Conservation (phyloP, 2,888 invertebrate genomes). For the Caenorhabditis sulstoni region DNA sequence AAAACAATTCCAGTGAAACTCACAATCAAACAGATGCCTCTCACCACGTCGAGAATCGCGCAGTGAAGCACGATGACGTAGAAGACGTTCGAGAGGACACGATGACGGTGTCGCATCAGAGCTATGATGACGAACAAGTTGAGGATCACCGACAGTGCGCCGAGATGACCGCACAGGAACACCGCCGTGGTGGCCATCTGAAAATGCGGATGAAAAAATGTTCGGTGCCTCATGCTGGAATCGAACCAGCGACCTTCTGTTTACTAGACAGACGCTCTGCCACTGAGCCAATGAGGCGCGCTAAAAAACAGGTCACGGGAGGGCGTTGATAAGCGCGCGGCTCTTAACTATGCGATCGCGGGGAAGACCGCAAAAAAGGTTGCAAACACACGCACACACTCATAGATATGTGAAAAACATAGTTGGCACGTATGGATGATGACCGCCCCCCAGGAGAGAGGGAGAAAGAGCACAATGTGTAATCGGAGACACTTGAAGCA, state of each 20-base stretch:
- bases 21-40: slow-evolving; percentile 77
- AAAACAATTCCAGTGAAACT: background rate
- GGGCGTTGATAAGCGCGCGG: background rate
- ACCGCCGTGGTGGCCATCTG: slow-evolving; percentile 76
- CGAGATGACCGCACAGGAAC: slow-evolving; percentile 75
- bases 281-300: slow-evolving; percentile 79
- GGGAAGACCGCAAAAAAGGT: slow-evolving; percentile 5
- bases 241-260: slow-evolving; percentile 80
- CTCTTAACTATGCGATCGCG: background rate
- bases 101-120: slow-evolving; percentile 68
- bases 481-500: slow-evolving; percentile 40
- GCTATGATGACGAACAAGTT: slow-evolving; percentile 78
- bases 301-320: background rate
- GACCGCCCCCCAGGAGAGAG: too few relatives aligned
- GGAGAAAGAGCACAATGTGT: slow-evolving; percentile 31
- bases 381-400: background rate
- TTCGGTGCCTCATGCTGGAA: slow-evolving; percentile 79
- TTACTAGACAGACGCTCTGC: slow-evolving; percentile 80
- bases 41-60: slow-evolving; percentile 76
- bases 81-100: slow-evolving; percentile 79
- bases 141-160: slow-evolving; percentile 76
- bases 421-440: slow-evolving; percentile 34
- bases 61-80: slow-evolving; percentile 80
- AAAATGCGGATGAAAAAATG: slow-evolving; percentile 27
- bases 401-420: slow-evolving; percentile 6